A percentile compares a stretch with the other conserved stretches of the same genome.
These are phyloP conservation scores for Melipona quadrifasciata DNA, from an alignment of 1,140 invertebrate genomes.

Conservation along the genomic window DNA sequence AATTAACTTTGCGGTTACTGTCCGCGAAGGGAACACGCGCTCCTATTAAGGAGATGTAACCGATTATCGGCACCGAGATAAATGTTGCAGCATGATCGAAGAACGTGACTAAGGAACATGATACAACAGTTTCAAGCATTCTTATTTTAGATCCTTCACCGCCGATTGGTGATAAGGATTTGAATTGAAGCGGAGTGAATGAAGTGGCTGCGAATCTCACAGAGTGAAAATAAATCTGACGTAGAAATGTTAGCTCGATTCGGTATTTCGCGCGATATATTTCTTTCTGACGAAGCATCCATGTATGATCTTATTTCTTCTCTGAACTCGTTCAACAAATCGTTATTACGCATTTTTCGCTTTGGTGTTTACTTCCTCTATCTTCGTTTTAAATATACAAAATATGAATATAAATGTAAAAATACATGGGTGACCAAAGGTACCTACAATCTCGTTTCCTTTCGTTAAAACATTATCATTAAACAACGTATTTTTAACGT, in stretches of 20 bases:
- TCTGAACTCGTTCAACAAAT: neutral
- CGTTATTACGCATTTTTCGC: neutral
- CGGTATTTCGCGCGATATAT: too few relatives aligned
- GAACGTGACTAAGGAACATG: neutral
- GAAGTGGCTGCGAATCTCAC: neutral
- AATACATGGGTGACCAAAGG: too few relatives aligned
- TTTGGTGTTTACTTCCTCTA: too few relatives aligned
- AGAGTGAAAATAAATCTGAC: neutral
- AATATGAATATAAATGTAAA: too few relatives aligned
- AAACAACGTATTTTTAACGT: too few relatives aligned
- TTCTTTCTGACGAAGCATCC: too few relatives aligned
- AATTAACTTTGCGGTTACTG: constrained; percentile 19
- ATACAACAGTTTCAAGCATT: neutral
- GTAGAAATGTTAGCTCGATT: neutral
- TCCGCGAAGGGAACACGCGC: neutral
- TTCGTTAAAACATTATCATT: neutral
- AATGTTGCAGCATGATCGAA: constrained; percentile 2
- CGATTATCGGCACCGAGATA: neutral
- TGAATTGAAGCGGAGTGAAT: neutral
- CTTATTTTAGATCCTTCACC: neutral
- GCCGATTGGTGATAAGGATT: neutral
- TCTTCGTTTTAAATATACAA: too few relatives aligned
- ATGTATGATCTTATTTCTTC: neutral
- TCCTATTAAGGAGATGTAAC: neutral
- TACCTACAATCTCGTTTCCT: neutral